Conservation (phyloP, 2,797 vertebrate genomes). For the Eleutherodactylus coqui region DNA sequence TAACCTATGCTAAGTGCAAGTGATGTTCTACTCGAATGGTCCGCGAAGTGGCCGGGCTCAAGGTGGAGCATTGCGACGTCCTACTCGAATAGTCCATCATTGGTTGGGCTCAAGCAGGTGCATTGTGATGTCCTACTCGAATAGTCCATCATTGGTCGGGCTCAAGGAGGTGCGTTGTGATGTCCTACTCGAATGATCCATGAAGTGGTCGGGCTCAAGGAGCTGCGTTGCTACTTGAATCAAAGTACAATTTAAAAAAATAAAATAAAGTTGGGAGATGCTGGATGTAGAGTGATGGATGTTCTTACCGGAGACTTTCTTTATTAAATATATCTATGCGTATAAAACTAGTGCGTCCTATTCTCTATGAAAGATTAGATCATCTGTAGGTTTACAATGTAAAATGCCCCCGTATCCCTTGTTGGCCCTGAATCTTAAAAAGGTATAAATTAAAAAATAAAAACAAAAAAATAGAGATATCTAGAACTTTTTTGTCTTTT, state of each 20-base stretch:
- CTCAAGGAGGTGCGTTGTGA: too few species aligned
- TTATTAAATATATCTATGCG: constrained; percentile 66
- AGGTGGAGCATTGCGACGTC: neutral
- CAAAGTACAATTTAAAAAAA: constrained; percentile 38
- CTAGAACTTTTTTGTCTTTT: constrained; percentile 55
- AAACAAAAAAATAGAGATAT: constrained; percentile 62
- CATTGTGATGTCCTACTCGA: too few species aligned
- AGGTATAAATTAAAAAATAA: constrained; percentile 80
- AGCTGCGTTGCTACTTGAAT: constrained; percentile 13
- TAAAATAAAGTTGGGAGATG: constrained; percentile 29
- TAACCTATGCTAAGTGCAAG: constrained; percentile 17
- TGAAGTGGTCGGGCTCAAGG: too few species aligned
- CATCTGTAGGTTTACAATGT: constrained; percentile 70
- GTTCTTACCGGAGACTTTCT: constrained; percentile 43
- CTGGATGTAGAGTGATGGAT: constrained; percentile 21
- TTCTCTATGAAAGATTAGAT: constrained; percentile 73
- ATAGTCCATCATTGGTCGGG: too few species aligned
- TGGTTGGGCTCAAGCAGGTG: too few species aligned
- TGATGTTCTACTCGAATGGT: constrained; percentile 28
- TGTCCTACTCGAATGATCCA: too few species aligned
- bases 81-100: too few species aligned
- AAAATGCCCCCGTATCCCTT: constrained; percentile 72
- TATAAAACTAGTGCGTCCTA: constrained; percentile 74
- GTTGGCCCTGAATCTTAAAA: constrained; percentile 74
- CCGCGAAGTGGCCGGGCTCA: neutral